Percentiles rank a stretch among this genome's conserved stretches.
Evolutionary conservation across 2,888 invertebrate species (phyloP).

Genomic region (Coelopa pilipes): DNA sequence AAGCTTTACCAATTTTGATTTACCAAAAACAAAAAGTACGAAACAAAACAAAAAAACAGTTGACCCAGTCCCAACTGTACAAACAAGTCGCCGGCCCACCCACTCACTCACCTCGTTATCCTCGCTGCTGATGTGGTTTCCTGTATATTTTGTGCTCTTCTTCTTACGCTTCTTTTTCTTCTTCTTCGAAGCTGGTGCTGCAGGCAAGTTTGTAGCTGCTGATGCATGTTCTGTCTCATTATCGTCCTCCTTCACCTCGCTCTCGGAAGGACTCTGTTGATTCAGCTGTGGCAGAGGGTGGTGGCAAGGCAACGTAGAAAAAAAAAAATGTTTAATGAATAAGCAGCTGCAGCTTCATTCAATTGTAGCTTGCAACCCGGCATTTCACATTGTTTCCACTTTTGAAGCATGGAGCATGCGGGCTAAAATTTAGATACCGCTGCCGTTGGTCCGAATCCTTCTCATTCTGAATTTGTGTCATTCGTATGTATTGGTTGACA

Average conservation of each 20-base stretch:
- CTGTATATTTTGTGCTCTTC: conserved; percentile 70
- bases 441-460: neutral
- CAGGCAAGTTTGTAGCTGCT: conserved; percentile 67
- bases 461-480: conserved; percentile 33
- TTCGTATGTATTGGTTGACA: conserved; percentile 35
- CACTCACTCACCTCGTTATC: conserved; percentile 71
- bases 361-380: conserved; percentile 8
- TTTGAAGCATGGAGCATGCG: conserved; percentile 19
- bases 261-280: conserved; percentile 75
- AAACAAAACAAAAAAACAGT: neutral
- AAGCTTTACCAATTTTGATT: no score
- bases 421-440: conserved; percentile 1
- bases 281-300: conserved; percentile 69
- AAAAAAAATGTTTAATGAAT: conserved; percentile 5
- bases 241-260: conserved; percentile 77
- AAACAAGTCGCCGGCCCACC: conserved; percentile 6
- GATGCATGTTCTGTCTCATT: conserved; percentile 73
- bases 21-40: no score
- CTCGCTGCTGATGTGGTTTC: conserved; percentile 71
- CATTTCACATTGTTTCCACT: neutral
- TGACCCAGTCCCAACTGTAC: conserved; percentile 25
- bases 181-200: conserved; percentile 68
- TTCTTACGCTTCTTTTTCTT: conserved; percentile 76
- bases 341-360: neutral
- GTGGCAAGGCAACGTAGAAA: no score